phyloP scores from a whole-genome alignment of 2,888 invertebrate species.

The Hofmannophila pseudospretella region DNA sequence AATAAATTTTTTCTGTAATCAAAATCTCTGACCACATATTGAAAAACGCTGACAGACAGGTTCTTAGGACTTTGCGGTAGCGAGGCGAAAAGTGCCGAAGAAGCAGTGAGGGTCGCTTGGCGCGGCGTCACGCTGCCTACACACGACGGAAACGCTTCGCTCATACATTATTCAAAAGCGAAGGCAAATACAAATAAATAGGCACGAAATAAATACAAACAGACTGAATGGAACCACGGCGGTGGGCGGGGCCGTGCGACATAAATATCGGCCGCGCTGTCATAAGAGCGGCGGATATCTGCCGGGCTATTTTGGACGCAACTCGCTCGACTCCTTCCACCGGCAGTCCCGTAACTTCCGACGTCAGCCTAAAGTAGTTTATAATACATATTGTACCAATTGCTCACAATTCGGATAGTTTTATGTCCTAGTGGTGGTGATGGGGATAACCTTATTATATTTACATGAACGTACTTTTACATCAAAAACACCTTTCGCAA shows the following conservation, averaged over 20 bases:
- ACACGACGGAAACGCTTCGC: constrained; percentile 73
- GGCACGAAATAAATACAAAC: constrained; percentile 77
- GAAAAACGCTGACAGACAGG: constrained; percentile 12
- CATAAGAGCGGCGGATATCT: constrained; percentile 67
- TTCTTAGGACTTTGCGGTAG: constrained; percentile 10
- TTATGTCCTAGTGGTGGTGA: too few species aligned
- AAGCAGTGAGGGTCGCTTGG: constrained; percentile 32
- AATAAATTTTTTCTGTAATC: constrained; percentile 1
- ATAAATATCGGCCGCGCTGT: constrained; percentile 72
- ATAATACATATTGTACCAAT: neutral
- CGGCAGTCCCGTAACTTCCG: constrained; percentile 4
- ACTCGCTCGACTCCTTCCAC: constrained; percentile 6
- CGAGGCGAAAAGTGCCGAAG: constrained; percentile 34
- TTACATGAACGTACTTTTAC: too few species aligned
- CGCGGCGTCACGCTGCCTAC: constrained; percentile 76
- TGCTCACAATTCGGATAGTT: neutral
- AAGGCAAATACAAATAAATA: constrained; percentile 77
- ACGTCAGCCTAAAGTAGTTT: constrained; percentile 7
- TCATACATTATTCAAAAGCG: constrained; percentile 75
- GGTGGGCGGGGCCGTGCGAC: constrained; percentile 72
- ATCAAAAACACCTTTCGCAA: too few species aligned
- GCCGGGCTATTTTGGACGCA: constrained; percentile 62
- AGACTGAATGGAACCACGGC: constrained; percentile 73
- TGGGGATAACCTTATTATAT: too few species aligned
- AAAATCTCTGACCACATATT: constrained; percentile 6